Conservation (phyloP, 2,888 invertebrate genomes). For the Chymomyza amoena region DNA sequence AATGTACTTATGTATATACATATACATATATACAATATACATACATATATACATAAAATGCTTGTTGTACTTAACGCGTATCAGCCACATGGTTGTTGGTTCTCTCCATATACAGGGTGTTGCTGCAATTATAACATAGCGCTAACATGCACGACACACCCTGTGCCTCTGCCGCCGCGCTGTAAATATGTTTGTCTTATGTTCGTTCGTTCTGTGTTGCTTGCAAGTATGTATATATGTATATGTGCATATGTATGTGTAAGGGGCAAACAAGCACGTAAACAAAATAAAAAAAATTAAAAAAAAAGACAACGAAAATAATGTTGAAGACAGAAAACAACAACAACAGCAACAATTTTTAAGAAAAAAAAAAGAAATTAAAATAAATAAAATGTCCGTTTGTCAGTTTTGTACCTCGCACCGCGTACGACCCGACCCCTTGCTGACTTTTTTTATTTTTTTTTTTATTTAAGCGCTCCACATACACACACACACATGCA, state of each 20-base stretch:
- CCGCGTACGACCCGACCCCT: slow-evolving; percentile 40
- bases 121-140: background rate
- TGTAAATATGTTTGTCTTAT: background rate
- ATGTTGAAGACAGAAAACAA: background rate
- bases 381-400: slow-evolving; percentile 2
- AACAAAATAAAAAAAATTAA: slow-evolving; percentile 14
- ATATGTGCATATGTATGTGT: background rate
- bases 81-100: background rate
- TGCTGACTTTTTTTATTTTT: slow-evolving; percentile 47
- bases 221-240: background rate
- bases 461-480: slow-evolving; percentile 20
- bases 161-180: background rate
- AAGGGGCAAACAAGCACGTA: slow-evolving; percentile 18
- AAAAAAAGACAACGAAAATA: background rate
- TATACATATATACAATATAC: slow-evolving; percentile 24
- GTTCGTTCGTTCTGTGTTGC: background rate
- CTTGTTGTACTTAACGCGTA: background rate
- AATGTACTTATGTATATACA: background rate
- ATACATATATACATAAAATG: background rate
- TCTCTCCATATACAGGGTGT: background rate
- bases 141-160: background rate
- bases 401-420: slow-evolving; percentile 6
- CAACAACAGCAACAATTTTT: background rate
- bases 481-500: slow-evolving; percentile 16
- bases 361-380: slow-evolving; percentile 7